phyloP scores from a whole-genome alignment of 2,888 invertebrate species.

The Hofmannophila pseudospretella region DNA sequence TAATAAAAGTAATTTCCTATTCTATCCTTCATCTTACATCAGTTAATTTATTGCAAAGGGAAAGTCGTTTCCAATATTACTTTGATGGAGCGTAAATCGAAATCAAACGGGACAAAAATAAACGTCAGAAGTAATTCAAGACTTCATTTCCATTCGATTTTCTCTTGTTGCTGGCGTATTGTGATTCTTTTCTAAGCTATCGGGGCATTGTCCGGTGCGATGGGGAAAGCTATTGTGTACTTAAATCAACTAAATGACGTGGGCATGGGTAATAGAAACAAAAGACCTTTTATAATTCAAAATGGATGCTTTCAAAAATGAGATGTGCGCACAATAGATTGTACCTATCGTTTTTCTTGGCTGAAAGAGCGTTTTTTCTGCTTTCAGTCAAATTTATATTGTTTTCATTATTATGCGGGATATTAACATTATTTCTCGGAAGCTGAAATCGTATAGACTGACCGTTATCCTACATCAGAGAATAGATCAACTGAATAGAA shows the following conservation, averaged over 20 bases:
- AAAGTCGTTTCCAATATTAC: conserved; percentile 14
- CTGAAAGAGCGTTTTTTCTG: no score
- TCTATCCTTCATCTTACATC: no score
- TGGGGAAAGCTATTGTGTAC: conserved; percentile 55
- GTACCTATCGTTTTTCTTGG: conserved; percentile 4
- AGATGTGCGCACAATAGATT: conserved; percentile 4
- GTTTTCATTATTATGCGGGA: no score
- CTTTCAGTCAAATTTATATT: no score
- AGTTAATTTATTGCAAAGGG: no score
- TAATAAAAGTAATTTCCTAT: not conserved
- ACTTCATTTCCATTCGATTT: conserved; percentile 54
- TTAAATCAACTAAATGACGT: conserved; percentile 55
- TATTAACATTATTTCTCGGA: no score
- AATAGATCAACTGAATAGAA: no score
- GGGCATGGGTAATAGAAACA: conserved; percentile 57
- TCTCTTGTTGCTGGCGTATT: conserved; percentile 57
- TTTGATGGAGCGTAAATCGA: conserved; percentile 18
- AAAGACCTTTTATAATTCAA: conserved; percentile 56
- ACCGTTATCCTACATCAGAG: no score
- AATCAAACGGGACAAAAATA: conserved; percentile 35
- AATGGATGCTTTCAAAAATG: conserved; percentile 51
- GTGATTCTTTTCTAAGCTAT: conserved; percentile 65
- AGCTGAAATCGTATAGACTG: no score
- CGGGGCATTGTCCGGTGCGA: conserved; percentile 51
- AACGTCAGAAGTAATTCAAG: conserved; percentile 42